Conservation (phyloP, 2,113 vertebrate species). For the Pao palembangensis region DNA sequence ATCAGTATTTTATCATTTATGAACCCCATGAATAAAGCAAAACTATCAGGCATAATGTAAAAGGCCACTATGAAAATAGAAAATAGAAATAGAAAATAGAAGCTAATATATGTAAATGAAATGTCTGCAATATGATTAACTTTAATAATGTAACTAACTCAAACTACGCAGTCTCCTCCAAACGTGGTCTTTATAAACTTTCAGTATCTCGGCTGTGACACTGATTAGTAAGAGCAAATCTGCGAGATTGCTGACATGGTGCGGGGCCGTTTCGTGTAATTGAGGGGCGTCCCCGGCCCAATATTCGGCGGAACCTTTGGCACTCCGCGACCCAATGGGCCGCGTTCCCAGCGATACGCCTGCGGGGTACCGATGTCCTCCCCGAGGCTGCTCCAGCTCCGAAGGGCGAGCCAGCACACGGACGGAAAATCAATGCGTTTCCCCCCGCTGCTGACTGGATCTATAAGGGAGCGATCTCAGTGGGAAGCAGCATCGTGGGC, state of each 20-base stretch:
- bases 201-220: conserved; percentile 43
- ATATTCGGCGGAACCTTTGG: conserved; percentile 74
- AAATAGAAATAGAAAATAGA: no score
- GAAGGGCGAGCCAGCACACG: conserved; percentile 51
- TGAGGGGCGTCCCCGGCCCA: conserved; percentile 76
- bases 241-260: conserved; percentile 68
- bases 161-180: conserved; percentile 34
- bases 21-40: no score
- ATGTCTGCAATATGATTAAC: no score
- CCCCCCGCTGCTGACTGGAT: conserved; percentile 71
- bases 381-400: conserved; percentile 35
- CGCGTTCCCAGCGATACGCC: conserved; percentile 66
- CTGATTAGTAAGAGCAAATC: conserved; percentile 65
- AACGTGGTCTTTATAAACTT: conserved; percentile 61
- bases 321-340: conserved; percentile 74
- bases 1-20: not conserved
- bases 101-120: no score
- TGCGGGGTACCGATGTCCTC: conserved; percentile 61
- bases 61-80: no score
- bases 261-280: conserved; percentile 69
- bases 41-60: no score
- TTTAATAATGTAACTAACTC: not conserved
- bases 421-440: conserved; percentile 74
- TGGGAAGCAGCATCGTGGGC: conserved; percentile 62
- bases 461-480: conserved; percentile 61